Evolutionary conservation across 2,113 vertebrate genomes (phyloP).

Genomic region (Siniperca knerii): DNA sequence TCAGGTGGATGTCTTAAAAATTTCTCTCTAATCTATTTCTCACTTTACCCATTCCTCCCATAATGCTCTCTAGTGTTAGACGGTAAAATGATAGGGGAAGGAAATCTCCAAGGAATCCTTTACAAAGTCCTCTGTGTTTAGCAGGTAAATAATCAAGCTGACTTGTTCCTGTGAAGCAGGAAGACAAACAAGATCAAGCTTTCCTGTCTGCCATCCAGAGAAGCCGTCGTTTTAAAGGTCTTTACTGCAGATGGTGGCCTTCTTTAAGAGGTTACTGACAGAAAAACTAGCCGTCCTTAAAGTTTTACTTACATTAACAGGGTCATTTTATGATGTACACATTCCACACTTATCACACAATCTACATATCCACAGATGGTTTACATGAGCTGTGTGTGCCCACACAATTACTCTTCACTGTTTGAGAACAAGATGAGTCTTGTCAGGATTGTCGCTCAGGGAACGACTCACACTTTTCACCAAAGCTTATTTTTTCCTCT

Average conservation of each 20-base stretch:
- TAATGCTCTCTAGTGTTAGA: slow-evolving; percentile 30
- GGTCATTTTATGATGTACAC: slow-evolving; percentile 41
- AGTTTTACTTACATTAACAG: slow-evolving; percentile 19
- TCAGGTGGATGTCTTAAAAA: slow-evolving; percentile 33
- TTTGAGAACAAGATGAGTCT: slow-evolving; percentile 54
- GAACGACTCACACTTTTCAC: slow-evolving; percentile 45
- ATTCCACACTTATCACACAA: background rate
- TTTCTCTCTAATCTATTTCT: slow-evolving; percentile 45
- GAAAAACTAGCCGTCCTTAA: slow-evolving; percentile 8
- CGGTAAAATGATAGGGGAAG: slow-evolving; percentile 54
- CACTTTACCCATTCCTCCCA: slow-evolving; percentile 29
- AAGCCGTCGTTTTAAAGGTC: slow-evolving; percentile 45
- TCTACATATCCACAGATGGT: background rate
- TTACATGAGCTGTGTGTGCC: slow-evolving; percentile 7
- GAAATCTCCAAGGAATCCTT: slow-evolving; percentile 53
- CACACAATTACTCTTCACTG: slow-evolving; percentile 4
- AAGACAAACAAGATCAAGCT: slow-evolving; percentile 76
- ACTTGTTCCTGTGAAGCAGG: slow-evolving; percentile 76
- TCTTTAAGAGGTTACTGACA: slow-evolving; percentile 41
- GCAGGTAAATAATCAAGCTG: slow-evolving; percentile 79
- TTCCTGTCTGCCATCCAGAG: slow-evolving; percentile 53
- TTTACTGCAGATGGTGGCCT: slow-evolving; percentile 48
- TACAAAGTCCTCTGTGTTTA: slow-evolving; percentile 64
- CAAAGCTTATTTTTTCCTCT: slow-evolving; percentile 41
- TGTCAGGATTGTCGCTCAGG: slow-evolving; percentile 41